Conservation (phyloP, 2,888 invertebrate species). For the Hydrotaea diabolus region DNA sequence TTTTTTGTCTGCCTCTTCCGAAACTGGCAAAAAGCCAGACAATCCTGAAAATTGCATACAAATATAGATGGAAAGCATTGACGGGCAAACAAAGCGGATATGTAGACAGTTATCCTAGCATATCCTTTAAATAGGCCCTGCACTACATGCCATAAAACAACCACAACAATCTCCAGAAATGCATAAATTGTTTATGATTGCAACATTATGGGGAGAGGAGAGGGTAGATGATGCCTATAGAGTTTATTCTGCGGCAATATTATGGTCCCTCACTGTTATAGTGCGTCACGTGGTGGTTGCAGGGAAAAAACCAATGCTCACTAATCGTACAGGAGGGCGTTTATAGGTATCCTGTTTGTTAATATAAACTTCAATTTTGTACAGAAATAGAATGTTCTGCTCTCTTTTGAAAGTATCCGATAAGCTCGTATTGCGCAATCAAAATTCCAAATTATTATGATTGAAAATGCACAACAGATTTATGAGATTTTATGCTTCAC, state of each 20-base stretch:
- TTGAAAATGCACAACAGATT: slow-evolving; percentile 53
- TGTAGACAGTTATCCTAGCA: background rate
- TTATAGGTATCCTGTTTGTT: background rate
- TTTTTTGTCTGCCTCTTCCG: background rate
- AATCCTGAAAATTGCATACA: background rate
- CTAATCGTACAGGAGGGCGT: background rate
- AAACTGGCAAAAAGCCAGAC: slow-evolving; percentile 22
- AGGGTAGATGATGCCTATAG: background rate
- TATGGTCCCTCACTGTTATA: background rate
- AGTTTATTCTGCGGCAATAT: background rate
- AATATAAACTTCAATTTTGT: too few species aligned
- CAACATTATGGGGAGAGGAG: slow-evolving; percentile 15
- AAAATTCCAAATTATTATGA: slow-evolving; percentile 49
- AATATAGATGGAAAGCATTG: background rate
- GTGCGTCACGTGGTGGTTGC: background rate
- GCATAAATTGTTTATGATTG: slow-evolving; percentile 48
- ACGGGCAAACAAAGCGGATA: background rate
- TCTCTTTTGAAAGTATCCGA: background rate
- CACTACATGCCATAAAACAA: background rate
- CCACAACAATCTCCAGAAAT: background rate
- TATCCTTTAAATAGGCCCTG: slow-evolving; percentile 10
- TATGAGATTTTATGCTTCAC: slow-evolving; percentile 54
- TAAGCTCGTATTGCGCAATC: background rate
- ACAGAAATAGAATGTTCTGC: too few species aligned
- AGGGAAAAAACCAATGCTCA: background rate